Conservation (phyloP, 2,888 invertebrate genomes). For the Melitaea athalia region DNA sequence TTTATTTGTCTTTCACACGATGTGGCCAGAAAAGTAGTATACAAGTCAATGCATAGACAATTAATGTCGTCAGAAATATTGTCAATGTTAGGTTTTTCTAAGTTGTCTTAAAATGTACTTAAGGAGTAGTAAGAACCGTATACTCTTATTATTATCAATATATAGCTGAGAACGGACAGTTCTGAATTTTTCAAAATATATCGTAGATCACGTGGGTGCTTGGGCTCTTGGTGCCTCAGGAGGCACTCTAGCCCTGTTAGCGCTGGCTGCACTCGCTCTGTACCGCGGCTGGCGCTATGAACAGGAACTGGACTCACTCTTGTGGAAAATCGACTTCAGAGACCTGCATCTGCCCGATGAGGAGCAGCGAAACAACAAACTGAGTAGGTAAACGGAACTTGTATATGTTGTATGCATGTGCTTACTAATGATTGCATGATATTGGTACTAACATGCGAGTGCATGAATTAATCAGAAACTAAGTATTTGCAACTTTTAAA, state of each 20-base stretch:
- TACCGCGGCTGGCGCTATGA: conserved; percentile 97
- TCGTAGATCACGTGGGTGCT: conserved; percentile 89
- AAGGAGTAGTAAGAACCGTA: too few relatives aligned
- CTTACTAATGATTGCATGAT: conserved; percentile 1
- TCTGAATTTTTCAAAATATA: not conserved
- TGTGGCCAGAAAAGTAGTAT: too few relatives aligned
- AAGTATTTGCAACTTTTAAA: too few relatives aligned
- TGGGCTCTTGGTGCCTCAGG: conserved; percentile 92
- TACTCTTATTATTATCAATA: not conserved
- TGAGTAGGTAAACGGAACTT: conserved; percentile 80
- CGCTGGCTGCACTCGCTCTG: conserved; percentile 88
- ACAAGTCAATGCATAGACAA: too few relatives aligned
- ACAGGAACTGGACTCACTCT: conserved; percentile 94
- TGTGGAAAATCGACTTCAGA: conserved; percentile 97
- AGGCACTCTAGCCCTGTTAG: conserved; percentile 86
- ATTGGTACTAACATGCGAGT: not conserved
- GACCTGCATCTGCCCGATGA: conserved; percentile 89
- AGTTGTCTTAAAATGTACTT: too few relatives aligned
- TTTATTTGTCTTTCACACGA: too few relatives aligned
- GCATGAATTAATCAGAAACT: not conserved
- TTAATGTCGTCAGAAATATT: too few relatives aligned
- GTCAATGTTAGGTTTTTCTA: too few relatives aligned
- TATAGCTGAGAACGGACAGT: not conserved
- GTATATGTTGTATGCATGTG: conserved; percentile 71
- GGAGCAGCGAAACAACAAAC: conserved; percentile 74